These are phyloP conservation scores for Cheilinus undulatus DNA, from an alignment of 2,113 vertebrate species.

Conservation along the genomic window DNA sequence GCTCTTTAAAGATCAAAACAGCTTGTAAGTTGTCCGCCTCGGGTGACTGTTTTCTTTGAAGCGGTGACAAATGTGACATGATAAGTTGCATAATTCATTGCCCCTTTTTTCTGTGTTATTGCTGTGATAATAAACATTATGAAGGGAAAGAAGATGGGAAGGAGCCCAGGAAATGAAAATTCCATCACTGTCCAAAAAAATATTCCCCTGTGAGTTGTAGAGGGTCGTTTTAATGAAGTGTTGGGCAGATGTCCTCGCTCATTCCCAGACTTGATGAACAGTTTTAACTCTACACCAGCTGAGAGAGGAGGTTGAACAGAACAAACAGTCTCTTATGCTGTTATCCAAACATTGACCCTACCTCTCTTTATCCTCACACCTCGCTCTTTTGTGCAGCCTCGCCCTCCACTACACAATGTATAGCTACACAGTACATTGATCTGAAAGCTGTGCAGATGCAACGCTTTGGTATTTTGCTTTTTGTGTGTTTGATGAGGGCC, in stretches of 20 bases:
- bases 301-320: slow-evolving; percentile 5
- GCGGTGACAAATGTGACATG: slow-evolving; percentile 22
- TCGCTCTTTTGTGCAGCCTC: neutral
- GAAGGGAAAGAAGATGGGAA: neutral
- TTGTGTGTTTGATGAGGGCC: slow-evolving; percentile 39
- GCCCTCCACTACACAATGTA: neutral
- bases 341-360: neutral
- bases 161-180: slow-evolving; percentile 21
- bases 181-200: slow-evolving; percentile 56
- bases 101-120: slow-evolving; percentile 27
- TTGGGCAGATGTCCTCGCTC: neutral
- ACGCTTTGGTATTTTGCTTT: slow-evolving; percentile 25
- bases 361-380: neutral
- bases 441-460: slow-evolving; percentile 9
- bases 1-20: neutral
- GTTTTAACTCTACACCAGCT: slow-evolving; percentile 1
- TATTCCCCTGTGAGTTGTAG: neutral
- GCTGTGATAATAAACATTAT: slow-evolving; percentile 45
- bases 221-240: slow-evolving; percentile 30
- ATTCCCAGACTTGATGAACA: slow-evolving; percentile 9
- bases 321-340: slow-evolving; percentile 3
- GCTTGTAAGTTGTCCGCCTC: slow-evolving; percentile 2
- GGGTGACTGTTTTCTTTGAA: slow-evolving; percentile 32
- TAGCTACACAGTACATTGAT: neutral
- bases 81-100: slow-evolving; percentile 12